Evolutionary conservation across 2,113 vertebrate genomes (phyloP).

Genomic region (Varanus komodoensis): DNA sequence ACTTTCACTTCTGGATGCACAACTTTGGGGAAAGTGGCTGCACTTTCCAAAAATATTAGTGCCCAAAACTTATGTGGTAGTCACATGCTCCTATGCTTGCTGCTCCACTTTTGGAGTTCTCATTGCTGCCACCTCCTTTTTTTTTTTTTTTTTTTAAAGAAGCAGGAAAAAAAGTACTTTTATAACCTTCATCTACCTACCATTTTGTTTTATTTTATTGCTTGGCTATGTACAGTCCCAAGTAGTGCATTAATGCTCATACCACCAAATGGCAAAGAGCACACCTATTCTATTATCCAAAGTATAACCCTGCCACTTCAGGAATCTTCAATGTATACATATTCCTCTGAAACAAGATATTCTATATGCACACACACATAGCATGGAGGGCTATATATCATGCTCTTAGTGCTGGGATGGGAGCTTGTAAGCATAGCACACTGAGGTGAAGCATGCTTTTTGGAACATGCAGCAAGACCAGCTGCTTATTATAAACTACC

Average conservation of each 20-base stretch:
- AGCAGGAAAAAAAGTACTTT: no score
- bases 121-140: no score
- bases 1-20: no score
- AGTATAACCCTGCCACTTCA: not conserved
- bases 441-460: not conserved
- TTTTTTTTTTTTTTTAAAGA: no score
- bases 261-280: not conserved
- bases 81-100: no score
- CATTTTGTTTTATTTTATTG: no score
- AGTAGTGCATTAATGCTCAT: not conserved
- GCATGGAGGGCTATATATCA: no score
- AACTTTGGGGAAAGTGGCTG: no score
- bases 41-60: no score
- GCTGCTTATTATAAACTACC: not conserved
- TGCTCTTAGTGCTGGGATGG: not conserved
- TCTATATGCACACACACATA: not conserved
- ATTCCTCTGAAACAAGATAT: not conserved
- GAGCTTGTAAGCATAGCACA: not conserved
- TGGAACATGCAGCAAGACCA: not conserved
- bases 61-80: no score
- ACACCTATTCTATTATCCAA: not conserved
- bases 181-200: no score
- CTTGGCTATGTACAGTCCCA: not conserved
- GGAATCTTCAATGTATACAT: not conserved
- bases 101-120: no score